A percentile compares a stretch with the other conserved stretches of the same genome.
These are phyloP conservation scores for Autographa gamma DNA, from an alignment of 2,888 invertebrate species.

Conservation along the genomic window DNA sequence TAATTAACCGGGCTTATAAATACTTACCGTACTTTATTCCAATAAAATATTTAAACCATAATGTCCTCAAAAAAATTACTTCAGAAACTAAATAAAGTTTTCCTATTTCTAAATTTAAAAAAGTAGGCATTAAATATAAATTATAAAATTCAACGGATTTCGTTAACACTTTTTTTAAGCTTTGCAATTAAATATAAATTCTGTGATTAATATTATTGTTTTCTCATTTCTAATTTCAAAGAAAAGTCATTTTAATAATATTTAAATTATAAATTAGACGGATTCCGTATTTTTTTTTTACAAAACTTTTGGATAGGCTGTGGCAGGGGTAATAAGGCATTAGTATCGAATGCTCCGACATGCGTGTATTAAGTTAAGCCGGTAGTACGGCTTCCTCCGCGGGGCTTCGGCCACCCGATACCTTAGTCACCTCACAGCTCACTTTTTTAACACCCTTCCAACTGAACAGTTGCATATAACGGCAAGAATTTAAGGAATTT, in stretches of 20 bases:
- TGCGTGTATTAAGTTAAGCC: conserved; percentile 76
- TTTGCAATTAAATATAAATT: too few species aligned
- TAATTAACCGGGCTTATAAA: too few species aligned
- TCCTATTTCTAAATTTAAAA: too few species aligned
- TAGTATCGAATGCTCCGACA: conserved; percentile 66
- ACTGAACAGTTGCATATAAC: conserved; percentile 35
- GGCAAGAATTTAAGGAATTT: background rate
- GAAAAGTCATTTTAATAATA: background rate
- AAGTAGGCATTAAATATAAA: too few species aligned
- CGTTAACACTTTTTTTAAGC: too few species aligned
- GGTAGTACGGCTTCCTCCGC: conserved; percentile 83
- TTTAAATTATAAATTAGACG: conserved; percentile 6
- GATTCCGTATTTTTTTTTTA: conserved; percentile 29
- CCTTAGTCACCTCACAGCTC: conserved; percentile 51
- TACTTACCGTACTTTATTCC: too few species aligned
- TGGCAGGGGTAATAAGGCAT: conserved; percentile 43
- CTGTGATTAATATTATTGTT: too few species aligned
- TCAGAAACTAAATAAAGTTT: too few species aligned
- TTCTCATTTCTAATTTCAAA: too few species aligned
- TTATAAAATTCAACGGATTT: too few species aligned
- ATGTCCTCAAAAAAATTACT: too few species aligned
- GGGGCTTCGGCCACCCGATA: conserved; percentile 61
- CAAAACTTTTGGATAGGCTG: conserved; percentile 17
- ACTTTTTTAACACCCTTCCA: conserved; percentile 67
- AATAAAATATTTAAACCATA: too few species aligned